Evolutionary conservation across 2,797 vertebrate species (phyloP).

Genomic region (Bovichtus variegatus): DNA sequence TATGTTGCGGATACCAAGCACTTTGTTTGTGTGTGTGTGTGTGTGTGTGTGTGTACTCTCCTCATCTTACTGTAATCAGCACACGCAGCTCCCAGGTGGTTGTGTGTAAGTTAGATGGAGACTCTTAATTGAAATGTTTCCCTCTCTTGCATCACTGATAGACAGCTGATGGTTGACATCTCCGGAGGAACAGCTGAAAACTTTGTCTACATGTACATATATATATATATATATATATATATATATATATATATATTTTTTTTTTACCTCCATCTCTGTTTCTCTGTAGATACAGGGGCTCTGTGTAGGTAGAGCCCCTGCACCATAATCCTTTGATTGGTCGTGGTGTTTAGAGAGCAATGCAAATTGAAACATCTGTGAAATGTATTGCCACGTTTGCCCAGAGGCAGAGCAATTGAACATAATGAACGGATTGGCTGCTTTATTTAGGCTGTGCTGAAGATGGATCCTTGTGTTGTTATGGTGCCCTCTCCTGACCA

Average conservation of each 20-base stretch:
- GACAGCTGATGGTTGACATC: conserved; percentile 20
- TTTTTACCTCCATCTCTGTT: background rate
- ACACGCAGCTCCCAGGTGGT: conserved; percentile 38
- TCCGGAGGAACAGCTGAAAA: conserved; percentile 20
- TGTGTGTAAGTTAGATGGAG: conserved; percentile 1
- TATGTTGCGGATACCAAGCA: conserved; percentile 25
- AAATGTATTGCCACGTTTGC: conserved; percentile 25
- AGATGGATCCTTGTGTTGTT: background rate
- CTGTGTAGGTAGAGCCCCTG: background rate
- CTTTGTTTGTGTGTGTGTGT: background rate
- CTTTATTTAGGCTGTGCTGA: conserved; percentile 17
- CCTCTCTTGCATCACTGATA: conserved; percentile 39
- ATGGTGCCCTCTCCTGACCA: conserved; percentile 61
- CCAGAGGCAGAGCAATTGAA: conserved; percentile 29
- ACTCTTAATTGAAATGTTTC: conserved; percentile 31
- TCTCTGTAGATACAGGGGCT: too few species aligned
- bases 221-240: too few species aligned
- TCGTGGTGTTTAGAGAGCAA: background rate
- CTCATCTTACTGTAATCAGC: conserved; percentile 31
- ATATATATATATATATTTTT: too few species aligned
- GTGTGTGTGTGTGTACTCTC: conserved; percentile 6
- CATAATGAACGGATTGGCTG: conserved; percentile 31
- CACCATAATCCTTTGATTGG: background rate
- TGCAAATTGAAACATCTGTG: conserved; percentile 35
- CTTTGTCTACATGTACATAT: background rate